Percentiles rank a stretch among this genome's conserved stretches.
phyloP scores from a whole-genome alignment of 2,888 invertebrate genomes.

The Drosophila anomalata region DNA sequence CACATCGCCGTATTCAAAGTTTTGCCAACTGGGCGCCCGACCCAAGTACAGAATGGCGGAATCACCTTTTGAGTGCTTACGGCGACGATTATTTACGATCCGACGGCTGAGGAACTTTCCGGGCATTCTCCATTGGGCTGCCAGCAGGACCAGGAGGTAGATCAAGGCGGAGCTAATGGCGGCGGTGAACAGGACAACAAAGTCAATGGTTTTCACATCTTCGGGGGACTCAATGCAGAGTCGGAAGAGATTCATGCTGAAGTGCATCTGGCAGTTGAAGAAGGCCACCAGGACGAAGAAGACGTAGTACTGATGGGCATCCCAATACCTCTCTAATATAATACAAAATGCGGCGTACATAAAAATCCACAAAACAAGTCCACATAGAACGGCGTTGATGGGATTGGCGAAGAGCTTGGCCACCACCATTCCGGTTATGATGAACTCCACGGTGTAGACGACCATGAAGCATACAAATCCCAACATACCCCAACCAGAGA shows the following conservation, averaged over 20 bases:
- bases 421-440: conserved; percentile 64
- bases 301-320: conserved; percentile 41
- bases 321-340: conserved; percentile 56
- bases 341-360: conserved; percentile 69
- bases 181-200: conserved; percentile 40
- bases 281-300: conserved; percentile 60
- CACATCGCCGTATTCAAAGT: conserved; percentile 71
- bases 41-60: conserved; percentile 14
- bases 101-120: conserved; percentile 58
- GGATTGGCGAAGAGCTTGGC: conserved; percentile 52
- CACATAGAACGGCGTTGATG: conserved; percentile 61
- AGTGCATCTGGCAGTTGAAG: conserved; percentile 68
- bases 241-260: conserved; percentile 59
- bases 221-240: conserved; percentile 29
- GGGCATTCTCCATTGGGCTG: conserved; percentile 55
- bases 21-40: conserved; percentile 58
- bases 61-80: conserved; percentile 5
- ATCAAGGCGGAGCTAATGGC: conserved; percentile 31
- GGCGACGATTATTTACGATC: conserved; percentile 20
- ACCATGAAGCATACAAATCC: conserved; percentile 50
- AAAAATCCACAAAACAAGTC: conserved; percentile 63
- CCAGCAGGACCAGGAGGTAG: conserved; percentile 36
- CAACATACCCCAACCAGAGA: conserved; percentile 13
- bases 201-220: conserved; percentile 11
- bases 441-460: conserved; percentile 58